phyloP scores from a whole-genome alignment of 2,888 invertebrate species.

The Bibio marci region DNA sequence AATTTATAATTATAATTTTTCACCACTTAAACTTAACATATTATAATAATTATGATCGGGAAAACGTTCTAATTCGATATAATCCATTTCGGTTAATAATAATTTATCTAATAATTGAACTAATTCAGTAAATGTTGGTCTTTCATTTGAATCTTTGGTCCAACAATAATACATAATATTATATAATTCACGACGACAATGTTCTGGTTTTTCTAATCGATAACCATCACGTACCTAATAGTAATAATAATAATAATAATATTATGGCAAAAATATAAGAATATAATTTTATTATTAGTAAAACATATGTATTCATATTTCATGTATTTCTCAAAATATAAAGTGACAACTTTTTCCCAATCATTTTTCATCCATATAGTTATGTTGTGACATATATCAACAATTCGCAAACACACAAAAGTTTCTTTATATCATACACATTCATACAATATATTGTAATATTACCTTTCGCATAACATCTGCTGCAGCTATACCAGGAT shows the following conservation, averaged over 20 bases:
- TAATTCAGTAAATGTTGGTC: conserved; percentile 74
- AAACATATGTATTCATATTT: too few species aligned
- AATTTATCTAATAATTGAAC: conserved; percentile 66
- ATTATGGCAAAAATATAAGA: too few species aligned
- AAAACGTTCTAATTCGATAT: conserved; percentile 80
- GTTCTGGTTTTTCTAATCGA: conserved; percentile 81
- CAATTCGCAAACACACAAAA: too few species aligned
- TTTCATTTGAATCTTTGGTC: conserved; percentile 66
- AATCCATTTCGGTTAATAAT: conserved; percentile 78
- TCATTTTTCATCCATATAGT: neutral
- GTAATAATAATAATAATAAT: conserved; percentile 11
- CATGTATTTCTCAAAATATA: too few species aligned
- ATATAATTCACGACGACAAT: conserved; percentile 81
- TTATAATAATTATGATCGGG: conserved; percentile 88
- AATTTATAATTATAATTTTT: conserved; percentile 39
- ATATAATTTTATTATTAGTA: too few species aligned
- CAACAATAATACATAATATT: conserved; percentile 95
- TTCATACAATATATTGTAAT: too few species aligned
- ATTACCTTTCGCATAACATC: conserved; percentile 76
- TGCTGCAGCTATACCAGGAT: conserved; percentile 79
- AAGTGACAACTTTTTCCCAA: too few species aligned
- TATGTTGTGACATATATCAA: neutral
- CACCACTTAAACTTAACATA: conserved; percentile 68
- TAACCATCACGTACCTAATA: conserved; percentile 72
- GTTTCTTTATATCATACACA: too few species aligned